phyloP scores from a whole-genome alignment of 2,113 vertebrate genomes.

The Diphyllodes magnificus region DNA sequence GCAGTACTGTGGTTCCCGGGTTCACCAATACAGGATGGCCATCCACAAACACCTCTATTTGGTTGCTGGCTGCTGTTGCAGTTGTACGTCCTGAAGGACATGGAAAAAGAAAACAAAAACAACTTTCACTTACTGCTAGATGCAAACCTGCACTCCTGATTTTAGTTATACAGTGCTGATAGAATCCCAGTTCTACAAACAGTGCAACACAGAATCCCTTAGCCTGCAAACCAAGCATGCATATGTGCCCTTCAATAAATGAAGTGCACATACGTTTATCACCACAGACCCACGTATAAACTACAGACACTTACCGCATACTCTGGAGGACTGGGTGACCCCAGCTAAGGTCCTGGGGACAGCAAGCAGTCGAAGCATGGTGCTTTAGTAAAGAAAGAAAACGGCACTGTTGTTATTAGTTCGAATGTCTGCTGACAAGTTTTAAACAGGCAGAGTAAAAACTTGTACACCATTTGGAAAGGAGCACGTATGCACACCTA shows the following conservation, averaged over 20 bases:
- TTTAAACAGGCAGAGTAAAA: neutral
- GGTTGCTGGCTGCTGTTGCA: slow-evolving; percentile 79
- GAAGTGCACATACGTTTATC: neutral
- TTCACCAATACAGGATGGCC: slow-evolving; percentile 85
- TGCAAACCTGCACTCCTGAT: neutral
- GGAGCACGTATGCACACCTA: fast-evolving
- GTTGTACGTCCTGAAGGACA: slow-evolving; percentile 71
- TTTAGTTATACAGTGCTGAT: fast-evolving
- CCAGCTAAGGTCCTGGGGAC: slow-evolving; percentile 74
- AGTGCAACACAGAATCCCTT: neutral
- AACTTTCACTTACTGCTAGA: neutral
- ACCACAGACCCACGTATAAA: neutral
- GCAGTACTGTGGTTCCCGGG: slow-evolving; percentile 91
- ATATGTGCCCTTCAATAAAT: fast-evolving
- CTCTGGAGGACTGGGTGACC: slow-evolving; percentile 64
- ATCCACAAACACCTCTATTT: slow-evolving; percentile 93
- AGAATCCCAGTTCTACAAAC: neutral
- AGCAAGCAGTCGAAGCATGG: slow-evolving; percentile 82
- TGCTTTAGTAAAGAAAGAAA: slow-evolving; percentile 59
- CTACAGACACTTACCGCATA: slow-evolving; percentile 72
- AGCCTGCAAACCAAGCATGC: fast-evolving
- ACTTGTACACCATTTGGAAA: neutral
- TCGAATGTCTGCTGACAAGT: neutral
- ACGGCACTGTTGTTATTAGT: neutral
- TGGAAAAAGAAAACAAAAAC: neutral